phyloP scores from a whole-genome alignment of 2,797 vertebrate genomes.

The Acrossocheilus fasciatus region DNA sequence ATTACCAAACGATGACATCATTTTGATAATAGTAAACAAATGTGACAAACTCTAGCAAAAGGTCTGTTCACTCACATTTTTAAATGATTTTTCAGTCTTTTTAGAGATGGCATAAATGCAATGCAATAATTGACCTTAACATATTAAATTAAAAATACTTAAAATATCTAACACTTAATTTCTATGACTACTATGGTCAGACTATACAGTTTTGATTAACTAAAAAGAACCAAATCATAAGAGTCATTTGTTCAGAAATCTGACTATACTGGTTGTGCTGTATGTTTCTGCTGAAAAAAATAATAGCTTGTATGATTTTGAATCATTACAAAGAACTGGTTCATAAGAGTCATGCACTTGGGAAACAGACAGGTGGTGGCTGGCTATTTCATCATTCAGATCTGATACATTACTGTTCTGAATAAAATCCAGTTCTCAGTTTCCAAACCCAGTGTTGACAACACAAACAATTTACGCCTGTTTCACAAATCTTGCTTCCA shows the following conservation, averaged over 20 bases:
- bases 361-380: background rate
- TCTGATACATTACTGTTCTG: background rate
- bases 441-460: background rate
- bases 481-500: conserved; percentile 14
- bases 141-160: background rate
- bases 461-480: background rate
- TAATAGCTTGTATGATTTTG: background rate
- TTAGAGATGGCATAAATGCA: background rate
- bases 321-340: background rate
- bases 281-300: background rate
- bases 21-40: background rate
- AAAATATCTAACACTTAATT: background rate
- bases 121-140: background rate
- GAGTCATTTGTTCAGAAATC: background rate
- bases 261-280: background rate
- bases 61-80: background rate
- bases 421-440: background rate
- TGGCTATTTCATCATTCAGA: background rate
- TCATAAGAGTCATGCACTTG: background rate
- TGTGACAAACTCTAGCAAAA: background rate
- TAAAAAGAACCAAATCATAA: background rate
- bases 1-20: background rate
- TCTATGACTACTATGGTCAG: background rate
- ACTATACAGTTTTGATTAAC: background rate
- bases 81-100: background rate